Percentiles rank a stretch among this genome's conserved stretches.
phyloP scores from a whole-genome alignment of 2,113 vertebrate species.

The Smithornis capensis region DNA sequence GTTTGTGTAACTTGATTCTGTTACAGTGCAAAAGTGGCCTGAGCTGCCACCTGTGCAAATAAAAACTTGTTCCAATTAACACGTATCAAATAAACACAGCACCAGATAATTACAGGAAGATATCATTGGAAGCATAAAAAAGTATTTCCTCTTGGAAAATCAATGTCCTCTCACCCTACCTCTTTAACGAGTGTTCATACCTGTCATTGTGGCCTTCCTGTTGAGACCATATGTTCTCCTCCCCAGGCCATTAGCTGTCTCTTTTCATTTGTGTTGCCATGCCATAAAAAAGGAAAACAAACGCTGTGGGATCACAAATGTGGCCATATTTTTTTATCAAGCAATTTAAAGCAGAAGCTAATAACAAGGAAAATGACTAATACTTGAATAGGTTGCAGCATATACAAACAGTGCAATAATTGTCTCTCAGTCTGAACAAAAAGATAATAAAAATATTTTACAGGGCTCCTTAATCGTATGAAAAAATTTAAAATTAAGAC shows the following conservation, averaged over 20 bases:
- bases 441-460: slow-evolving; percentile 72
- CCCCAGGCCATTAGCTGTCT: slow-evolving; percentile 44
- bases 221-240: slow-evolving; percentile 16
- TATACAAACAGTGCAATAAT: slow-evolving; percentile 67
- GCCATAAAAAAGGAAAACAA: slow-evolving; percentile 56
- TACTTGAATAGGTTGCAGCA: slow-evolving; percentile 62
- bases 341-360: slow-evolving; percentile 65
- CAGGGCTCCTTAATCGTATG: slow-evolving; percentile 53
- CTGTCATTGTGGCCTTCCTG: slow-evolving; percentile 16
- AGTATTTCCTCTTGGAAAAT: slow-evolving; percentile 32
- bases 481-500: slow-evolving; percentile 69
- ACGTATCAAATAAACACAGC: background rate
- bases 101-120: slow-evolving; percentile 40
- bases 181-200: slow-evolving; percentile 28
- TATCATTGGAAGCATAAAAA: slow-evolving; percentile 36
- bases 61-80: slow-evolving; percentile 61
- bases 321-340: slow-evolving; percentile 57
- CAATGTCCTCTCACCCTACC: background rate
- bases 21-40: background rate
- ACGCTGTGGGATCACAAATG: slow-evolving; percentile 41
- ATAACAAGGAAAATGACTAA: slow-evolving; percentile 67
- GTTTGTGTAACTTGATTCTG: background rate
- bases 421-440: slow-evolving; percentile 62
- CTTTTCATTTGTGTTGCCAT: slow-evolving; percentile 40
- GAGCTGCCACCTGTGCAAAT: slow-evolving; percentile 26